Percentiles rank a stretch among this genome's conserved stretches.
Evolutionary conservation across 2,113 vertebrate species (phyloP).

Genomic region (Bungarus multicinctus): DNA sequence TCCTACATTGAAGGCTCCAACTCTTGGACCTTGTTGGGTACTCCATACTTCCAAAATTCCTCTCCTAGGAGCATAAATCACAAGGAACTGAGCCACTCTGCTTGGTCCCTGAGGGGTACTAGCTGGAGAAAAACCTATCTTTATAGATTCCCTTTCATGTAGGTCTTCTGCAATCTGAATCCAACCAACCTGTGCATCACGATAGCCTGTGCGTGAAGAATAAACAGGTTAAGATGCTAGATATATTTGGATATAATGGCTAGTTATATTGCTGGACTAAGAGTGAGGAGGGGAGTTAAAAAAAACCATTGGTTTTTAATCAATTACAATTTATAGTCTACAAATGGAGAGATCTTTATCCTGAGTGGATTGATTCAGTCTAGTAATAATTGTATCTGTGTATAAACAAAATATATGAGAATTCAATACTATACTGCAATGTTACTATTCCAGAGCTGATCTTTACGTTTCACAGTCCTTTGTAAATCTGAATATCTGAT

Average conservation of each 20-base stretch:
- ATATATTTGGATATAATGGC: background rate
- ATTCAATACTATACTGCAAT: background rate
- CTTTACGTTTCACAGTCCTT: background rate
- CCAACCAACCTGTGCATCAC: conserved; percentile 94
- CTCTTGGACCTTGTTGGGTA: conserved; percentile 91
- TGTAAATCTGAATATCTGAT: background rate
- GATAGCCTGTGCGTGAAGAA: conserved; percentile 78
- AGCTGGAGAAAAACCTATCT: conserved; percentile 68
- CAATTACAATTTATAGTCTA: background rate
- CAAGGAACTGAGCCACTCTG: conserved; percentile 87
- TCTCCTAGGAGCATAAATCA: conserved; percentile 92
- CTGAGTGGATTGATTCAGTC: background rate
- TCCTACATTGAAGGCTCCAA: conserved; percentile 95
- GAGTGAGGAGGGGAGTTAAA: background rate
- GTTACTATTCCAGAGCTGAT: background rate
- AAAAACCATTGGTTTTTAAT: background rate
- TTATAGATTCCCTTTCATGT: conserved; percentile 81
- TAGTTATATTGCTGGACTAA: background rate
- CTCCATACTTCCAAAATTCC: conserved; percentile 97
- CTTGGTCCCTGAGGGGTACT: conserved; percentile 76
- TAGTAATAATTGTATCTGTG: background rate
- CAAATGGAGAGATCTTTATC: background rate
- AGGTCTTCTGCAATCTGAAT: conserved; percentile 89
- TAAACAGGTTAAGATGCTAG: background rate
- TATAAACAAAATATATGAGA: background rate